A percentile compares a stretch with the other conserved stretches of the same genome.
These are phyloP conservation scores for Myrmophylax atrothorax DNA, from an alignment of 2,113 vertebrate species.

Conservation along the genomic window DNA sequence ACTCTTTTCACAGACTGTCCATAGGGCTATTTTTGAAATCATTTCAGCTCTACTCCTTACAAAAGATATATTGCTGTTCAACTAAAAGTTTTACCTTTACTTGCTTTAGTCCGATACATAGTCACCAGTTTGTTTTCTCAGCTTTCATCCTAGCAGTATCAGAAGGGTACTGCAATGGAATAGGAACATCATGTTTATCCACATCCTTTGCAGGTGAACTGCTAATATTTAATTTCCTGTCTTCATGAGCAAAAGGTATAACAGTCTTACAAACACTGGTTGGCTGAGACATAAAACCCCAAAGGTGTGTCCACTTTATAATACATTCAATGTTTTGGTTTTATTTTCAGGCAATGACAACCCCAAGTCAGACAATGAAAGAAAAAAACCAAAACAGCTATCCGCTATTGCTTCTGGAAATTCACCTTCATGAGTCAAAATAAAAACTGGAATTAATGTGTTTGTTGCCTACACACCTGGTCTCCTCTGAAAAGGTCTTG, in stretches of 20 bases:
- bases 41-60: neutral
- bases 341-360: neutral
- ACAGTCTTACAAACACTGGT: neutral
- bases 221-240: neutral
- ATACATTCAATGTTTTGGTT: neutral
- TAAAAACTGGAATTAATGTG: neutral
- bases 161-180: neutral
- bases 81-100: neutral
- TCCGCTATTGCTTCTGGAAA: neutral
- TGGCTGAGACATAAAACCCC: constrained; percentile 36
- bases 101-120: neutral
- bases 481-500: constrained; percentile 15
- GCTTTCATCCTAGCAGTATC: neutral
- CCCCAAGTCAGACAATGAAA: neutral
- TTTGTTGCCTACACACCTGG: neutral
- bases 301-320: constrained; percentile 32
- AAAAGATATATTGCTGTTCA: neutral
- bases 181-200: neutral
- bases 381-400: neutral
- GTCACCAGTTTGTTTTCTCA: neutral
- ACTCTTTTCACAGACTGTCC: neutral
- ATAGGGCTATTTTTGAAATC: neutral
- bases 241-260: neutral
- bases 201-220: neutral
- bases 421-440: constrained; percentile 8